These are phyloP conservation scores for Thereva nobilitata DNA, from an alignment of 2,888 invertebrate genomes.

Conservation along the genomic window DNA sequence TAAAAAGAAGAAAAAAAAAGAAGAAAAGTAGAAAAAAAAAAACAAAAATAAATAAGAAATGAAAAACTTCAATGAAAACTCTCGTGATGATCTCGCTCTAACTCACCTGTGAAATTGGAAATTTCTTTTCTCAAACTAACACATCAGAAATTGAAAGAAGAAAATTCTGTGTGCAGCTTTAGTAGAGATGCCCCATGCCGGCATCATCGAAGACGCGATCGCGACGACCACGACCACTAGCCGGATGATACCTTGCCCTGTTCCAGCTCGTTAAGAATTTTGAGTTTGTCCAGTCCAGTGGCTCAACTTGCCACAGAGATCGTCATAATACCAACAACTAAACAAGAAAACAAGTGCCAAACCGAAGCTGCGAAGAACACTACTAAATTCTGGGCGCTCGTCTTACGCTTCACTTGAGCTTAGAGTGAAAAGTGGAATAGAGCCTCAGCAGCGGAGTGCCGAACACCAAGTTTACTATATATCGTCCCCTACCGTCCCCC, in stretches of 20 bases:
- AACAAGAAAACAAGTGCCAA: slow-evolving; percentile 24
- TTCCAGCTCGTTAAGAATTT: slow-evolving; percentile 36
- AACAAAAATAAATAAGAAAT: slow-evolving; percentile 6
- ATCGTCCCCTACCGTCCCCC: too few relatives aligned
- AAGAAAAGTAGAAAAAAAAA: slow-evolving; percentile 11
- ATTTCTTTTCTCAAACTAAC: slow-evolving; percentile 35
- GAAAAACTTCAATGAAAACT: too few relatives aligned
- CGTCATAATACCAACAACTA: slow-evolving; percentile 10
- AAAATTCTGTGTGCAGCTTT: slow-evolving; percentile 19
- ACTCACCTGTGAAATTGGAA: slow-evolving; percentile 42
- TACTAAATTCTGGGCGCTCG: slow-evolving; percentile 4
- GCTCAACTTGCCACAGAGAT: slow-evolving; percentile 25
- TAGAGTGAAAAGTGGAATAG: too few relatives aligned
- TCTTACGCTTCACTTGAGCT: too few relatives aligned
- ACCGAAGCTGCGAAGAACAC: slow-evolving; percentile 10
- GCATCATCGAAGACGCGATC: too few relatives aligned
- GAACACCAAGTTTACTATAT: too few relatives aligned
- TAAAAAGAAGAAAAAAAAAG: background rate
- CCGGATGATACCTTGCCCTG: slow-evolving; percentile 9
- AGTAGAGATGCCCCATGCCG: too few relatives aligned
- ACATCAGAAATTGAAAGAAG: slow-evolving; percentile 1
- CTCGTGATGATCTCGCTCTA: slow-evolving; percentile 32
- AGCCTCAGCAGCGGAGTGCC: too few relatives aligned
- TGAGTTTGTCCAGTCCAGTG: slow-evolving; percentile 21
- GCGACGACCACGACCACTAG: too few relatives aligned